A percentile compares a stretch with the other conserved stretches of the same genome.
These are phyloP conservation scores for Tauraco hartlaubi DNA, from an alignment of 2,797 vertebrate species.

Conservation along the genomic window DNA sequence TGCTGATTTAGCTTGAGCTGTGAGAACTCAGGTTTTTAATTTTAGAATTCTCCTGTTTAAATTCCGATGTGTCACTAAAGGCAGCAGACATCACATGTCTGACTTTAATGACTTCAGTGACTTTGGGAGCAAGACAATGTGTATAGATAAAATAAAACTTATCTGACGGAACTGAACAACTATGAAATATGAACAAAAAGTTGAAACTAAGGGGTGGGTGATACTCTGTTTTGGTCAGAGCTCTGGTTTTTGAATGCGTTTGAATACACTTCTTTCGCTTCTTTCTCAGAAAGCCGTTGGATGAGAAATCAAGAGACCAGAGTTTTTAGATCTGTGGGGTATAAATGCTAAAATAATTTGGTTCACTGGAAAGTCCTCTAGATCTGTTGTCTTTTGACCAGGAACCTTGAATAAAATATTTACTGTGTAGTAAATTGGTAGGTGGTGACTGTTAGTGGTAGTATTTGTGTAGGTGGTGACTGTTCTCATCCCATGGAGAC, in stretches of 20 bases:
- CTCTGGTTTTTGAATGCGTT: not conserved
- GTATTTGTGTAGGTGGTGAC: too few relatives aligned
- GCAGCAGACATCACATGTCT: not conserved
- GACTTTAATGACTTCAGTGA: conserved; percentile 6
- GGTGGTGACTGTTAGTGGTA: too few relatives aligned
- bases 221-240: not conserved
- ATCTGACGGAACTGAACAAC: not conserved
- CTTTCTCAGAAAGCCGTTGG: not conserved
- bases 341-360: not conserved
- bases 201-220: not conserved
- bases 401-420: too few relatives aligned
- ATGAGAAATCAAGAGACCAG: not conserved
- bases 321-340: not conserved
- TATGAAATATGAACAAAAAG: not conserved
- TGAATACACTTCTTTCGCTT: not conserved
- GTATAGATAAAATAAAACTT: not conserved
- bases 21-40: not conserved
- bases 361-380: not conserved
- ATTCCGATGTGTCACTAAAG: not conserved
- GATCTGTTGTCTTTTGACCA: too few relatives aligned
- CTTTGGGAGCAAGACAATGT: not conserved
- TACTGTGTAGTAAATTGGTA: too few relatives aligned
- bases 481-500: too few relatives aligned
- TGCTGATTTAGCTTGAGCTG: conserved; percentile 24
- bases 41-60: not conserved